These are phyloP conservation scores for Mellivora capensis DNA, from an alignment of 2,113 vertebrate species.

Conservation along the genomic window DNA sequence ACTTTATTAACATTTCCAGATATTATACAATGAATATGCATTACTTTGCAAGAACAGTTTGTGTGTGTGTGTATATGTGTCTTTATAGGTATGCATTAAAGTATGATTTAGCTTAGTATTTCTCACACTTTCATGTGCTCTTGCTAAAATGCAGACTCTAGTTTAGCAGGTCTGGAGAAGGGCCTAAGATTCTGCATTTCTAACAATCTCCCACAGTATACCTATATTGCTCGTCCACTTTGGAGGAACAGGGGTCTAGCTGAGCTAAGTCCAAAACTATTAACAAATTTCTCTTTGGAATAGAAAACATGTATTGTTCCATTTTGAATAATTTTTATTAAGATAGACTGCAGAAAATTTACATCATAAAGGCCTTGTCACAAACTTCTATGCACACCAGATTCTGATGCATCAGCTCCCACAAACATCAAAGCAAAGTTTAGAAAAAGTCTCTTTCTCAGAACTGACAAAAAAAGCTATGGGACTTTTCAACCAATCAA, in stretches of 20 bases:
- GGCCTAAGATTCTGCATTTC: not conserved
- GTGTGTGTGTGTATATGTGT: not conserved
- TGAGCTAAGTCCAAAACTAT: not conserved
- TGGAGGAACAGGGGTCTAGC: not conserved
- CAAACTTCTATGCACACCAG: not conserved
- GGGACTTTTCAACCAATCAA: not conserved
- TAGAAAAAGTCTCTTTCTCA: not conserved
- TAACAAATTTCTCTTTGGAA: not conserved
- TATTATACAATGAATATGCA: not conserved
- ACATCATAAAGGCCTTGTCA: not conserved
- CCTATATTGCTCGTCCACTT: not conserved
- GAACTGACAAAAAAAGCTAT: not conserved
- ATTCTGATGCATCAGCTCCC: not conserved
- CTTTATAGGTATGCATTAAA: not conserved
- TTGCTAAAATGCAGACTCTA: not conserved
- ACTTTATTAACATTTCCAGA: not conserved
- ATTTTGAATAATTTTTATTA: not conserved
- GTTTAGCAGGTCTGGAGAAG: not conserved
- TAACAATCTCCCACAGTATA: not conserved
- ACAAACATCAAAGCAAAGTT: not conserved
- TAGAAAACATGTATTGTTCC: not conserved
- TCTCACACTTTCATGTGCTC: not conserved
- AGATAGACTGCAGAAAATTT: not conserved
- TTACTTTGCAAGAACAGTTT: not conserved
- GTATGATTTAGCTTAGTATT: not conserved